phyloP scores from a whole-genome alignment of 1,140 invertebrate genomes.

The Hylaeus volcanicus region DNA sequence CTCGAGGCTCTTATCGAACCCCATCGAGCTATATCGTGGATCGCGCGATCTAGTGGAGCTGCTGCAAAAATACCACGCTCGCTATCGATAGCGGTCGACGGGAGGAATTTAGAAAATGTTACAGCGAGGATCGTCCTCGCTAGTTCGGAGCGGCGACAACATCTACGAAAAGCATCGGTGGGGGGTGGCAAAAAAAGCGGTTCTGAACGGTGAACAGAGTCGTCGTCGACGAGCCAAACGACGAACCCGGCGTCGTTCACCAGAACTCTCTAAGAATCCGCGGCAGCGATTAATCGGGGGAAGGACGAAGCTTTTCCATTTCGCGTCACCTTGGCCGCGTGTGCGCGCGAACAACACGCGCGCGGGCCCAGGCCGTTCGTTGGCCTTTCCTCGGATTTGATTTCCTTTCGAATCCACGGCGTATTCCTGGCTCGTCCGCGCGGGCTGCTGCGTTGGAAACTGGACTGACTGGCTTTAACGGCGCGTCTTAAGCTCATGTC shows the following conservation, averaged over 20 bases:
- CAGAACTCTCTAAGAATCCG: slow-evolving; percentile 46
- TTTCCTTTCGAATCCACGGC: slow-evolving; percentile 65
- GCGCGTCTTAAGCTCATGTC: slow-evolving; percentile 55
- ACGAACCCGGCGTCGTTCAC: slow-evolving; percentile 33
- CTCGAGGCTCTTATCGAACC: too few species aligned
- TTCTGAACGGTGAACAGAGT: slow-evolving; percentile 7
- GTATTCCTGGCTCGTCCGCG: slow-evolving; percentile 60
- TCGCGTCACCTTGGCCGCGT: background rate
- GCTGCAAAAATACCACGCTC: background rate
- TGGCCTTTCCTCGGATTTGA: slow-evolving; percentile 69
- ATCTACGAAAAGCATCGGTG: slow-evolving; percentile 40
- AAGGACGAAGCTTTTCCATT: slow-evolving; percentile 34
- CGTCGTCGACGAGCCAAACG: slow-evolving; percentile 23
- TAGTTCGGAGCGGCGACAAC: background rate
- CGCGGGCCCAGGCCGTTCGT: slow-evolving; percentile 60
- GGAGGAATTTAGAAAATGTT: slow-evolving; percentile 22
- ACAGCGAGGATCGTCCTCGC: too few species aligned
- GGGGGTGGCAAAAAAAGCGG: slow-evolving; percentile 44
- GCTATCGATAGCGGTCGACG: background rate
- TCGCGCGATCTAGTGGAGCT: background rate
- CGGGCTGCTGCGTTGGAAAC: slow-evolving; percentile 63
- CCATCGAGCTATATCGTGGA: background rate
- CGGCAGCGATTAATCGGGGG: slow-evolving; percentile 19
- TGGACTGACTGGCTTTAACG: slow-evolving; percentile 73
- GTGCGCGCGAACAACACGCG: background rate